These are phyloP conservation scores for Zaprionus obscuricornis DNA, from an alignment of 2,888 invertebrate species.

Conservation along the genomic window DNA sequence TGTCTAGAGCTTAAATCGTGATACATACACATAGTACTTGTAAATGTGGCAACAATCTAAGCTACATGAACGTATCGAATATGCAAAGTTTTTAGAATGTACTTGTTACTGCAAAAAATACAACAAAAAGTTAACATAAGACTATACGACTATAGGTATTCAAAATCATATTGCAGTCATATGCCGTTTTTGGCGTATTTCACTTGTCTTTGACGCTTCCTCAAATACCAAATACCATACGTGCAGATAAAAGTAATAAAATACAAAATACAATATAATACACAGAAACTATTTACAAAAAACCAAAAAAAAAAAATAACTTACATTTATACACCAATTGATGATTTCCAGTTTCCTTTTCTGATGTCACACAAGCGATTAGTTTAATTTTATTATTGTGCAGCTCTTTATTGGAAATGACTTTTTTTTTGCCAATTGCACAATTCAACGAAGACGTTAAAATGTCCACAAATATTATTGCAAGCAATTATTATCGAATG, in stretches of 20 bases:
- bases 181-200: slow-evolving; percentile 38
- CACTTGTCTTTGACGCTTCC: slow-evolving; percentile 40
- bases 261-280: slow-evolving; percentile 5
- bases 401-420: slow-evolving; percentile 53
- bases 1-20: slow-evolving; percentile 63
- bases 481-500: slow-evolving; percentile 27
- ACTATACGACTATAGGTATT: too few relatives aligned
- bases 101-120: slow-evolving; percentile 31
- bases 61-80: slow-evolving; percentile 38
- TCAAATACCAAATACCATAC: slow-evolving; percentile 46
- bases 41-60: slow-evolving; percentile 35
- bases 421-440: slow-evolving; percentile 51
- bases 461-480: slow-evolving; percentile 29
- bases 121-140: slow-evolving; percentile 30
- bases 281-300: slow-evolving; percentile 16
- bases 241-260: slow-evolving; percentile 13
- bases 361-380: slow-evolving; percentile 26
- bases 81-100: slow-evolving; percentile 48
- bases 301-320: slow-evolving; percentile 28
- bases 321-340: slow-evolving; percentile 49
- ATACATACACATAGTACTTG: slow-evolving; percentile 20
- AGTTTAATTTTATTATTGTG: slow-evolving; percentile 23
- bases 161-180: background rate
- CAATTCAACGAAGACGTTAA: slow-evolving; percentile 46
- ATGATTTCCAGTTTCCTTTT: slow-evolving; percentile 58